Base-by-base conservation (phyloP, 2,888 invertebrate genomes). In the Agrochola lota region DNA sequence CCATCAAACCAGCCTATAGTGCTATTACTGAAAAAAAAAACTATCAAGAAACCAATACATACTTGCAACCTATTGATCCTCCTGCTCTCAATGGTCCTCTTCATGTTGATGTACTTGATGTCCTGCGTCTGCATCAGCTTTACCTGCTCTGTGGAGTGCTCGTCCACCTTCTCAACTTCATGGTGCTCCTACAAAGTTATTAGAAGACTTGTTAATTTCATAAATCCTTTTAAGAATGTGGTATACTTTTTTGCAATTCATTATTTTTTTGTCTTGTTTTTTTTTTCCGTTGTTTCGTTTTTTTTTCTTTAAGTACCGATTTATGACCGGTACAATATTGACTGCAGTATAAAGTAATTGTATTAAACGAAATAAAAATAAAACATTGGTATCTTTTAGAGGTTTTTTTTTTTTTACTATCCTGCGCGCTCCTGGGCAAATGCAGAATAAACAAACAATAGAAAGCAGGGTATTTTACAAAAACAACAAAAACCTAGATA, bases 51-150 rank as follows among this genome's bases (percentile, higher is more conserved):
- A 35, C 1, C 20, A 59, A n/a, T 7, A 59, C 69, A 62, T 83
- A 96, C 96, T 92, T 96, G 95, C 63, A 96, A 86, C 71, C 94
- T 92, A 63, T 94, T 91, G 43, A 96, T 96, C 94, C 98, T 98
- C 88, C 98, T 98, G 1, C 97, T 96, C 94, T 99, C 99, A 57
- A 98, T 97, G 4, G 98, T 98, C 71, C 98, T 97, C 92, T 99
- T 99, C 97, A 98, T 98, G 57, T 97, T 97, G 23, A 99, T 97
- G 90, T 99, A 99, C 88, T 98, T 98, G 15, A 99, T 95, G 94
- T 99, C 99, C 94, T 99, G 99, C 0, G 98, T 98, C 92, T 98
- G 97, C 98, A 99, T 99, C 74, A 99, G 94, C 81, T 98, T 98
- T 69, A 98, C 95, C 94, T 99, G 99, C 35, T 98, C 98, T 0